Conservation (phyloP, 2,797 vertebrate genomes). For the Dicrostonyx torquatus region DNA sequence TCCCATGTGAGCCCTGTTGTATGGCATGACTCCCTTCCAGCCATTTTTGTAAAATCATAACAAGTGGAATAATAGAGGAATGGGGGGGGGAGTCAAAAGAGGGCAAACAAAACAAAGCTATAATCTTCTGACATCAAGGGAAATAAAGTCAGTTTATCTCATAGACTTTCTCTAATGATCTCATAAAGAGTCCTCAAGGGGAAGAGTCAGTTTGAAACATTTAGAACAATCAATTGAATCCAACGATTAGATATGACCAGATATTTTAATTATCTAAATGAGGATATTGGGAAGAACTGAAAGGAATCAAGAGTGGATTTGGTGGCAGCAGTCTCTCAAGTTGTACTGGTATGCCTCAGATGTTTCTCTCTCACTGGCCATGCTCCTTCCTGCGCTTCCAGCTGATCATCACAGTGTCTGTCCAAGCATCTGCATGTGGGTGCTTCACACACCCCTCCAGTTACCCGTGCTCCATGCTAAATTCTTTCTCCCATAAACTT, state of each 20-base stretch:
- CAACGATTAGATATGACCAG: not conserved
- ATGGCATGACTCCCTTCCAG: no score
- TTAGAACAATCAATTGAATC: not conserved
- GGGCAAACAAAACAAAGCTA: not conserved
- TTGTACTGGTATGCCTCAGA: not conserved
- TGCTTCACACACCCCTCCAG: not conserved
- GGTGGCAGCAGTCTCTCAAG: not conserved
- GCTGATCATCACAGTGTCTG: not conserved
- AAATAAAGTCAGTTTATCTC: not conserved
- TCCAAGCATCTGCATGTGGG: not conserved
- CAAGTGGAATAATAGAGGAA: not conserved
- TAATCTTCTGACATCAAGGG: not conserved
- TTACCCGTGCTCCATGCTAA: not conserved
- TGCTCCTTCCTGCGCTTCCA: not conserved
- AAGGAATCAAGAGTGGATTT: not conserved
- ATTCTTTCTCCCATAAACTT: not conserved
- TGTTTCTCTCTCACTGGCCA: not conserved
- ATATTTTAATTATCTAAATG: constrained; percentile 30
- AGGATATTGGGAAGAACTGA: not conserved
- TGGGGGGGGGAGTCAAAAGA: not conserved
- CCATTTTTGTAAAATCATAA: no score
- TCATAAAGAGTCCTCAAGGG: not conserved
- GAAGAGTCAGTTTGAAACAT: constrained; percentile 2
- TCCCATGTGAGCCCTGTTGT: no score
- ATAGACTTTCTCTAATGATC: not conserved